Evolutionary conservation across 2,797 vertebrate species (phyloP).

Genomic region (Sardinella longiceps): DNA sequence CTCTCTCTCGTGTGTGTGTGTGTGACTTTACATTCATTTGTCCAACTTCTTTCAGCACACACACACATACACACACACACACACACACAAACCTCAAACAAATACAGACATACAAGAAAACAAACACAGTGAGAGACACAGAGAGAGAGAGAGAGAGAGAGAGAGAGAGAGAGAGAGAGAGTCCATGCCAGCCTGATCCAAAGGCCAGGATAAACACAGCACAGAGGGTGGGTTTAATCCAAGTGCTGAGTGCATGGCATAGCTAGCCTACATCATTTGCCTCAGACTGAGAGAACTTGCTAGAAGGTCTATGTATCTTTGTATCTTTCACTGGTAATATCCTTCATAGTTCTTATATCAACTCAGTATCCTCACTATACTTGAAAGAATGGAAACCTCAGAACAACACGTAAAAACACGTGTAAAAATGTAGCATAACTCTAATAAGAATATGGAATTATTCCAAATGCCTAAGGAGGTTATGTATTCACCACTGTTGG

Average conservation of each 20-base stretch:
- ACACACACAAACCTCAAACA: neutral
- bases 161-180: too few species aligned
- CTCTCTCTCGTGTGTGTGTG: neutral
- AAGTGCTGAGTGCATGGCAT: slow-evolving; percentile 4
- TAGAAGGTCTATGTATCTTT: neutral
- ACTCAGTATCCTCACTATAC: neutral
- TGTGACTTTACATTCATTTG: neutral
- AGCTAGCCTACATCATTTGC: neutral
- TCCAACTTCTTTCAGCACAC: too few species aligned
- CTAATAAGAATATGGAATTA: neutral
- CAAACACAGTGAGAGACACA: too few species aligned
- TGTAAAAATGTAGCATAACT: neutral
- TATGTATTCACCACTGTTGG: too few species aligned
- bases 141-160: too few species aligned
- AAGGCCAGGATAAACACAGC: slow-evolving; percentile 39
- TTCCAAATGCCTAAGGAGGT: too few species aligned
- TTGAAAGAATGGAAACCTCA: neutral
- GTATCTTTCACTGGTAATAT: neutral
- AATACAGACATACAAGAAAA: neutral
- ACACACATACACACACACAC: neutral
- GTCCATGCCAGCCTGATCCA: neutral
- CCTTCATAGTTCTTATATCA: neutral
- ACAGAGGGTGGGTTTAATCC: slow-evolving; percentile 24
- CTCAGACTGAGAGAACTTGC: slow-evolving; percentile 7
- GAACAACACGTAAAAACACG: neutral